Evolutionary conservation across 2,888 invertebrate genomes (phyloP).

Genomic region (Patella pellucida): DNA sequence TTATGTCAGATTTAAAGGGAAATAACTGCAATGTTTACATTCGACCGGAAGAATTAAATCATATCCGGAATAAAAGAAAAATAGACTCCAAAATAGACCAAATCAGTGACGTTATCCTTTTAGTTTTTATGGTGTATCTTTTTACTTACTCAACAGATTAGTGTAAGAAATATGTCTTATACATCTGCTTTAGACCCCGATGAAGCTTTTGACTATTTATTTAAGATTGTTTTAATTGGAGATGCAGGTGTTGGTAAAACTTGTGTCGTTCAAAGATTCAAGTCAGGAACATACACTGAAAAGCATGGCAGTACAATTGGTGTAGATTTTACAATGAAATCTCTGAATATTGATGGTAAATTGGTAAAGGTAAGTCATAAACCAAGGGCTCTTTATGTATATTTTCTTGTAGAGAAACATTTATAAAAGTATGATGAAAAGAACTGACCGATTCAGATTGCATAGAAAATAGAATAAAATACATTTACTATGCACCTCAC

Average conservation of each 20-base stretch:
- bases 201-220: constrained; percentile 87
- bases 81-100: background rate
- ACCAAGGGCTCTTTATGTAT: too few species aligned
- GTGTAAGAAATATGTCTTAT: constrained; percentile 45
- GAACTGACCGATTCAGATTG: too few species aligned
- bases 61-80: background rate
- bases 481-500: too few species aligned
- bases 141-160: background rate
- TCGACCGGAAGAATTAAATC: background rate
- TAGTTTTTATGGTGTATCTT: background rate
- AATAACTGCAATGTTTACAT: background rate
- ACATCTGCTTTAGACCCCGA: constrained; percentile 67
- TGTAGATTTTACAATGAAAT: constrained; percentile 99
- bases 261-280: constrained; percentile 94
- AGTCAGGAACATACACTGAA: constrained; percentile 94
- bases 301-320: constrained; percentile 95
- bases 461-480: too few species aligned
- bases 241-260: constrained; percentile 81
- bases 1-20: background rate
- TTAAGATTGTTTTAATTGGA: constrained; percentile 94
- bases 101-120: background rate
- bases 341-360: constrained; percentile 91
- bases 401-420: too few species aligned
- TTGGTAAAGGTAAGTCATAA: constrained; percentile 84
- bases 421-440: too few species aligned